A percentile compares a stretch with the other conserved stretches of the same genome.
phyloP scores from a whole-genome alignment of 2,797 vertebrate species.

The Agapornis canus region DNA sequence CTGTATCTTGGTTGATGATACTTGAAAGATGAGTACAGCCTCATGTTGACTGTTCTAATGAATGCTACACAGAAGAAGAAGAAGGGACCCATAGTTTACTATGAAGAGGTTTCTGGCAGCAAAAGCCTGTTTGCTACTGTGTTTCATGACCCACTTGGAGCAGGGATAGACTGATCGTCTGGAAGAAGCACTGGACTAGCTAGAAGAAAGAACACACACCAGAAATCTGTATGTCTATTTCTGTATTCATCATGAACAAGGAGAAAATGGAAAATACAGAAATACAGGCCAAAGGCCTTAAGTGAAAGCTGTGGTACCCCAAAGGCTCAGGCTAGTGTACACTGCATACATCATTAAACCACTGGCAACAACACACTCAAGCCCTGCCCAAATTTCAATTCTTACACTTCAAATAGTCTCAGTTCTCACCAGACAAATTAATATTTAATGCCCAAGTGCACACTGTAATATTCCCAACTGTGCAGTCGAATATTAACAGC shows the following conservation, averaged over 20 bases:
- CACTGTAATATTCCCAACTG: conserved; percentile 55
- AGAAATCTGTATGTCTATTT: background rate
- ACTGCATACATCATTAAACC: conserved; percentile 17
- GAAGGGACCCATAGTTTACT: background rate
- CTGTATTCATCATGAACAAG: background rate
- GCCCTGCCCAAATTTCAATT: conserved; percentile 63
- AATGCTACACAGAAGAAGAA: background rate
- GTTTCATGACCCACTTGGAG: background rate
- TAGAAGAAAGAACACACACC: background rate
- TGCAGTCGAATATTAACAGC: conserved; percentile 63
- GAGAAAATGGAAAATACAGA: background rate
- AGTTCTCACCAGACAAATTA: conserved; percentile 67
- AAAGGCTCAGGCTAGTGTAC: background rate
- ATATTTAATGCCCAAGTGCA: conserved; percentile 69
- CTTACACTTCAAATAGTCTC: conserved; percentile 64
- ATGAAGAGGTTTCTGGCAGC: background rate
- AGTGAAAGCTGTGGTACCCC: background rate
- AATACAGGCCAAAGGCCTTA: background rate
- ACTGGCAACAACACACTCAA: conserved; percentile 19
- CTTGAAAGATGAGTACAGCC: background rate
- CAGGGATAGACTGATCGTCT: background rate
- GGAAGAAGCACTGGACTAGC: background rate
- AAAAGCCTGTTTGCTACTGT: background rate
- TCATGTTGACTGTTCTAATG: background rate
- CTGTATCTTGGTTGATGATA: background rate